Evolutionary conservation across 2,888 invertebrate species (phyloP), one percentile per base, ranked within the genome.

Genomic region (Rhamnusium bicolor): DNA sequence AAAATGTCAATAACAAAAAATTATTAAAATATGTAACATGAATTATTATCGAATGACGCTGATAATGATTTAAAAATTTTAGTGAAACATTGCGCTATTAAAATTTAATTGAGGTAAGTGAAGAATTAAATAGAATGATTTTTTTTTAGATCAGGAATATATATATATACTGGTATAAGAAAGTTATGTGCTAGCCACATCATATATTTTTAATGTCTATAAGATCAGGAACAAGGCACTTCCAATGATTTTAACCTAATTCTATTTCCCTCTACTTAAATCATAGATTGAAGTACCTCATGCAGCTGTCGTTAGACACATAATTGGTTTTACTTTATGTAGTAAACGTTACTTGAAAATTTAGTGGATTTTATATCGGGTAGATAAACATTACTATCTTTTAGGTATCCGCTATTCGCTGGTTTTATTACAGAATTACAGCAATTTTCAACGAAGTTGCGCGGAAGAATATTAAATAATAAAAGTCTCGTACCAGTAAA

Each of bases 401-500:
- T 32, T 32, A 65, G 12, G 12, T 40, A 2, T 32, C 21, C 32
- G 14, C 14, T 40, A 27, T 53, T n/a, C 7, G 53, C 19, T 16
- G 8, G 16, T 24, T 51, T 65, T 65, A 40, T 29, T 32, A 19
- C 19, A 12, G 32, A 29, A 53, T 40, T 27, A 21, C 27, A 3
- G 53, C 51, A 54, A 65, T 53, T 65, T 65, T 53, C 65, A 18
- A 16, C 8, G 18, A 19, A 18, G 16, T 27, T 62, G 19, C 18
- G 18, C 40, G 65, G 24, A 49, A 27, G 29, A 19, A n/a, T 53
- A 32, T 19, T 32, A 65, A 53, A 65, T 65, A 65, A 53, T 65
- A 12, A 53, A 29, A 65, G 40, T 7, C 32, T 21, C 14, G 16
- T 12, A 5, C 18, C 12, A 32, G 19, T 12, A 29, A 24, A 51